Base-by-base conservation (phyloP, 2,797 vertebrate genomes). In the Enteromius anoplus region DNA sequence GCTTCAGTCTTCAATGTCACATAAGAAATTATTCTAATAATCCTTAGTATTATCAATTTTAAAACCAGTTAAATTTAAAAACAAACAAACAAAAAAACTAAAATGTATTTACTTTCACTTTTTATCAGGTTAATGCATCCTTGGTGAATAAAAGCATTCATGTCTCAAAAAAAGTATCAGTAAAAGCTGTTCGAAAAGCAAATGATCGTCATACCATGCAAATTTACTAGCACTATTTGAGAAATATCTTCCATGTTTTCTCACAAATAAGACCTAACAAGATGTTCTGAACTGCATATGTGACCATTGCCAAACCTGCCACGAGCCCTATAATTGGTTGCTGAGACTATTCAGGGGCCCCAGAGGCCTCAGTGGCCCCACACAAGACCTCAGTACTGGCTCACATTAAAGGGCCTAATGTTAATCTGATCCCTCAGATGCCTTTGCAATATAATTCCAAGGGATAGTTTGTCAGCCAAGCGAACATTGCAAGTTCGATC, bases 361-460 rank as follows among this genome's bases (percentile, higher is more conserved):
- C 34, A 58, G 21, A 40, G 51, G 34, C 51, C 51, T 58, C 21
- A 58, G 51, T 55, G 51, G 51, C 32, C 72, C 72, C 32, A 55
- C 32, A 75, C 12, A 75, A 58, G 32, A 37, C 32, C 72, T 75
- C 49, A 37, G 51, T 55, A 40, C 49, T 55, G 72, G 32, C 51
- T 75, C 6, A 75, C 51, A 58, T 40, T 58, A 55, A 55, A 37
- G 32, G 21, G 19, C 51, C 32, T n/a, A 58, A 58, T 75, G 72
- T 37, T 58, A 75, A 75, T 42, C 34, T 60, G 51, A 75, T 75
- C 72, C 51, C 7, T 40, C 51, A 58, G 51, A 58, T 75, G 34
- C 51, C 34, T 40, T 58, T 9, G 34, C 32, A 23, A 58, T 23
- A n/a, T 2, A 26, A 58, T 58, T 58, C 21, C 37, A 58, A 23